A percentile compares a stretch with the other conserved stretches of the same genome.
Evolutionary conservation across 2,888 invertebrate genomes (phyloP).

Genomic region (Anthrax anthrax): DNA sequence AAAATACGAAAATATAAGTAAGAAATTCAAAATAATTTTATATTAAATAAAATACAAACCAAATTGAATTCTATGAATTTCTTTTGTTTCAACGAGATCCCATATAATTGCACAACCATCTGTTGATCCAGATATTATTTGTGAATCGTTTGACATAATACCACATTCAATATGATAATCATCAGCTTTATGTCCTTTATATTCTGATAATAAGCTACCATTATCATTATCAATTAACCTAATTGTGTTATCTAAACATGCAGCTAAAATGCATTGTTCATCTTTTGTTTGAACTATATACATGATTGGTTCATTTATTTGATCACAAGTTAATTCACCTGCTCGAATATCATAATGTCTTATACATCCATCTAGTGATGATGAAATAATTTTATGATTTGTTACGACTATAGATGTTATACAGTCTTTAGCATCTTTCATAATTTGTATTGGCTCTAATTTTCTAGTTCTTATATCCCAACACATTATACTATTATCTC

Average conservation of each 20-base stretch:
- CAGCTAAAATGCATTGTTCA: constrained; percentile 77
- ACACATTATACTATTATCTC: constrained; percentile 82
- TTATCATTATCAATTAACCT: constrained; percentile 78
- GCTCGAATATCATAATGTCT: constrained; percentile 83
- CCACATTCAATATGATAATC: constrained; percentile 81
- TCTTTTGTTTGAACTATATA: constrained; percentile 78
- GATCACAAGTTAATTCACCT: constrained; percentile 70
- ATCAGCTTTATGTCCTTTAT: constrained; percentile 65
- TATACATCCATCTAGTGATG: constrained; percentile 78
- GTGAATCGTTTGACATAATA: constrained; percentile 68
- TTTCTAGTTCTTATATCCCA: constrained; percentile 71
- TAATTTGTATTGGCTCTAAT: constrained; percentile 58
- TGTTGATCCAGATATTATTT: constrained; percentile 79
- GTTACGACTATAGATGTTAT: constrained; percentile 65
- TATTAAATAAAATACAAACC: constrained; percentile 14
- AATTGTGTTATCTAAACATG: constrained; percentile 69
- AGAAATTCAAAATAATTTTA: constrained; percentile 28
- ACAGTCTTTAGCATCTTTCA: constrained; percentile 90
- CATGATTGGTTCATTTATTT: constrained; percentile 71
- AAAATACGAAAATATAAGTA: constrained; percentile 38
- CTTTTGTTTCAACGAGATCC: constrained; percentile 69
- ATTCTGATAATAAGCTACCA: constrained; percentile 64
- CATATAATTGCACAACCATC: constrained; percentile 54
- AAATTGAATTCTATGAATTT: constrained; percentile 33
- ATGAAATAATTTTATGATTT: constrained; percentile 78